Evolutionary conservation across 2,797 vertebrate genomes (phyloP), one percentile per base, ranked within the genome.

Genomic region (Pelochelys cantorii): DNA sequence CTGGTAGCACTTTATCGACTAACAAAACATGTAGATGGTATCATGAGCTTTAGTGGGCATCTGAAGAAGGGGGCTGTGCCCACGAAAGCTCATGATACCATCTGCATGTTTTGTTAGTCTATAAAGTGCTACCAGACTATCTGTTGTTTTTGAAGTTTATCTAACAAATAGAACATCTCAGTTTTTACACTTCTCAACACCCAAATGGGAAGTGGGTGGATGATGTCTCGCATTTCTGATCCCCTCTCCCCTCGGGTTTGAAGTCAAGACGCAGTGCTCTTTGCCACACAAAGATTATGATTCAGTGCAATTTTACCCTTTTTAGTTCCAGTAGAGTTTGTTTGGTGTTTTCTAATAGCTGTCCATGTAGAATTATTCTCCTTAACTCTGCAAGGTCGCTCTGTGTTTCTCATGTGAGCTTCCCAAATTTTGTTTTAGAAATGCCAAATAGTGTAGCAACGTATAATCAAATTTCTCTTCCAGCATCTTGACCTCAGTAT

Each of bases 101-200:
- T 48, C 42, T 42, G 42, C 42, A 42, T 42, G 42, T 42, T 42
- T 42, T 42, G 42, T 42, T 42, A 42, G 42, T 42, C 42, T 42
- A 42, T 42, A 42, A 42, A 42, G 42, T 42, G 42, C 42, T 42
- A 42, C 42, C 42, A 42, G 42, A 42, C 42, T 42, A 42, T 42
- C 42, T 48, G 42, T 48, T 48, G 42, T 48, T 48, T 48, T 48
- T 48, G 42, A 48, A 48, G 42, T 48, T 48, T 96, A 95, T 95
- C 92, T 95, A 91, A 91, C 95, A 93, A 96, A 25, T 0, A 96
- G 88, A 88, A 95, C 93, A 93, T 84, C 93, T 95, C 85, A 78
- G 89, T 23, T 96, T 94, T 95, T 91, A 91, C 91, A 95, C 92
- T 94, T 95, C 83, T 71, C 79, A 93, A 88, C 92, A 42, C 92